Evolutionary conservation across 2,797 vertebrate genomes (phyloP).

Genomic region (Cottoperca gobio): DNA sequence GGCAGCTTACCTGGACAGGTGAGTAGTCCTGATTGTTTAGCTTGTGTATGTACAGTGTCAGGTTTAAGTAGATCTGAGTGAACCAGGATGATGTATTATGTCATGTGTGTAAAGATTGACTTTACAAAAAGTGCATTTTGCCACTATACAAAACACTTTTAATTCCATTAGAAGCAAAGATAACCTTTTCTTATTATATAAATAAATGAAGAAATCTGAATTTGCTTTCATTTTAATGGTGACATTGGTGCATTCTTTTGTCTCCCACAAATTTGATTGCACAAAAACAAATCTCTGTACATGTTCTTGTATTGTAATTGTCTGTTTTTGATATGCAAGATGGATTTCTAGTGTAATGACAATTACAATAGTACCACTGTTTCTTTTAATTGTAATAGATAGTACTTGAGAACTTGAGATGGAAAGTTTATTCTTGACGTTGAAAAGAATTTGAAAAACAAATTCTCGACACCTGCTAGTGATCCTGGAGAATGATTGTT

Average conservation of each 20-base stretch:
- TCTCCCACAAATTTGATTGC: background rate
- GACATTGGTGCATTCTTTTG: background rate
- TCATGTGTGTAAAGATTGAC: background rate
- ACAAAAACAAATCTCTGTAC: background rate
- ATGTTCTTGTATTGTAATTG: background rate
- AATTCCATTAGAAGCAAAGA: background rate
- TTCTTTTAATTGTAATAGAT: background rate
- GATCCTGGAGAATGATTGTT: too few relatives aligned
- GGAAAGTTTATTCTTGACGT: background rate
- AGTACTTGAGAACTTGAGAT: background rate
- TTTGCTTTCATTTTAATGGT: background rate
- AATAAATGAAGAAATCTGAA: background rate
- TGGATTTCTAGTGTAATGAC: background rate
- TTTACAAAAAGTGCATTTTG: background rate
- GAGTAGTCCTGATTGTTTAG: constrained; percentile 38
- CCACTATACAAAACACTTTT: background rate
- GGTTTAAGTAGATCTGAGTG: background rate
- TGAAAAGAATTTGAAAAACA: background rate
- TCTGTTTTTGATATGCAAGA: background rate
- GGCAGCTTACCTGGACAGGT: constrained; percentile 45
- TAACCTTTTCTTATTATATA: background rate
- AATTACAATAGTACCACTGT: background rate
- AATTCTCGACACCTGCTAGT: background rate
- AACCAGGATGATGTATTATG: background rate
- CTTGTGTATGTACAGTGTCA: background rate